Base-by-base conservation (phyloP, 1,140 invertebrate genomes). In the Drosophila auraria region DNA sequence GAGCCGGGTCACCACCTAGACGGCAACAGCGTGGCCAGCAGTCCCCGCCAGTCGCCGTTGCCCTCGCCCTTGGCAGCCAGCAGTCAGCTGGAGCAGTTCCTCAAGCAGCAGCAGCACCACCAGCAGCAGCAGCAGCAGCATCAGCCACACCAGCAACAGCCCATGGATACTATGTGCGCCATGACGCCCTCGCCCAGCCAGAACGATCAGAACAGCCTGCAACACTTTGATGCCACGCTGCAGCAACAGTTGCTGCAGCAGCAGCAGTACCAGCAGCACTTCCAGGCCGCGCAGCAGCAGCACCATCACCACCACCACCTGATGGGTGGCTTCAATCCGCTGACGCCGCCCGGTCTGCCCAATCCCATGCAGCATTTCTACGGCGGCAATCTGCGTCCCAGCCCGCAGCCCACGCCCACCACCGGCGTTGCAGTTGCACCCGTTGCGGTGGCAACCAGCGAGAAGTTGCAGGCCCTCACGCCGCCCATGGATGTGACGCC, bases 261-360 rank as follows among this genome's bases (percentile, higher is more conserved):
- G 30, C 87, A 91, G 65, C 91, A 92, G 23, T 91, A 92, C 30
- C 91, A 92, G 66, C 89, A 92, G 64, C 91, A 92, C 54, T 92
- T 91, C 47, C 91, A 91, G 58, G 89, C 90, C 15, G 89, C 91
- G 9, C 91, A 92, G 58, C 84, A 87, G 59, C 89, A 71, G 45
- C 79, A 84, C 27, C 87, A 82, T 12, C 87, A 82, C 38, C 74
- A 91, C 20, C 86, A 80, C 38, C 91, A 92, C 44, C 92, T 62
- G 82, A 33, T 94, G 42, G 81, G 80, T 65, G 66, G 91, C 60
- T 86, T 94, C 82, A 92, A 93, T 77, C 92, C 93, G 6, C 68
- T 93, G 25, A 93, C 93, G 30, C 93, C 93, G 1, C 94, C 94
- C 0, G 93, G 93, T 6, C 93, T 94, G 62, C 93, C 94, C 54